These are phyloP conservation scores for Oophaga sylvatica DNA, from an alignment of 2,797 vertebrate species.

Conservation along the genomic window DNA sequence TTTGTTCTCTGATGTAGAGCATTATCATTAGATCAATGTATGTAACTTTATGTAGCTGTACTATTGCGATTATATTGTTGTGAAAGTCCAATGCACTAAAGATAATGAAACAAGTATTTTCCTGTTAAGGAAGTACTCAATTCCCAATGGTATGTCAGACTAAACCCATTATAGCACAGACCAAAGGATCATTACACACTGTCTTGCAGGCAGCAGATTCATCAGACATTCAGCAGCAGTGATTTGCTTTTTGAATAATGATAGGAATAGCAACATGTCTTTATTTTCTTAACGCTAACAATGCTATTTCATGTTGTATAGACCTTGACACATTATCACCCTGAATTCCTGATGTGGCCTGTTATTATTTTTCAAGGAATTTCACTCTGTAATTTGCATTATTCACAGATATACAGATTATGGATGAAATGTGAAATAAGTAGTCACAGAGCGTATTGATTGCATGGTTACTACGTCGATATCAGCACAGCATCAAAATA, in stretches of 20 bases:
- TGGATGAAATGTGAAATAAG: background rate
- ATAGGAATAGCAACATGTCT: constrained; percentile 59
- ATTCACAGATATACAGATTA: constrained; percentile 15
- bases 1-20: constrained; percentile 62
- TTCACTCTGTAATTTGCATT: constrained; percentile 19
- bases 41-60: constrained; percentile 62
- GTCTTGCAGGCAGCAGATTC: constrained; percentile 62
- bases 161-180: constrained; percentile 62
- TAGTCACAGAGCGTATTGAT: constrained; percentile 8
- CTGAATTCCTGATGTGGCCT: constrained; percentile 37
- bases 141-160: constrained; percentile 57
- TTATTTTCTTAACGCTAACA: constrained; percentile 59
- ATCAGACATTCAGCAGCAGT: constrained; percentile 61
- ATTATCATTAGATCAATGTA: constrained; percentile 62
- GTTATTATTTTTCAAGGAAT: constrained; percentile 24
- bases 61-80: constrained; percentile 62
- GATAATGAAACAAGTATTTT: constrained; percentile 63
- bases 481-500: constrained; percentile 3
- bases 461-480: constrained; percentile 1
- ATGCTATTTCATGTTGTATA: constrained; percentile 49
- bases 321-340: constrained; percentile 33
- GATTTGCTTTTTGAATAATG: constrained; percentile 63
- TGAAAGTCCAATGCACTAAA: constrained; percentile 63
- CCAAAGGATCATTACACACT: constrained; percentile 63
- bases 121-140: constrained; percentile 61